These are phyloP conservation scores for Aplysina aerophoba DNA, from an alignment of 37 sponge, comb jelly and placozoan genomes.

Conservation along the genomic window DNA sequence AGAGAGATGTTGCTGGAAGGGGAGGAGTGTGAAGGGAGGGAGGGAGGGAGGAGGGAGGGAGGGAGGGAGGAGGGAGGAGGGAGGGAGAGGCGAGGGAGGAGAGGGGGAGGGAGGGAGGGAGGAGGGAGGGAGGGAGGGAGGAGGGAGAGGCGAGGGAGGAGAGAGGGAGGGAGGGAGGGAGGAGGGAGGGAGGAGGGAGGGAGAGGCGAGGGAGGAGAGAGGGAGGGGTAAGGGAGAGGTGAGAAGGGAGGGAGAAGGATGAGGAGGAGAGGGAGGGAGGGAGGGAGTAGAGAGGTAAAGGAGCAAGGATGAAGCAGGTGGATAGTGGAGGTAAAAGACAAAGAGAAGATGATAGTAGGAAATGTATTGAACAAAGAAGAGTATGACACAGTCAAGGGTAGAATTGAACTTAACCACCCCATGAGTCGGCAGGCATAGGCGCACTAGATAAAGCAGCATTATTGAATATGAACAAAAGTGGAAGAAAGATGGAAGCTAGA, in stretches of 20 bases:
- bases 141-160: neutral
- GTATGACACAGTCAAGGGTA: too few relatives aligned
- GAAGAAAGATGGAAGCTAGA: neutral
- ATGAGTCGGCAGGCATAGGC: too few relatives aligned
- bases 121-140: neutral
- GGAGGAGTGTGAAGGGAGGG: neutral
- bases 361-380: too few relatives aligned
- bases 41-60: neutral
- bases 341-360: neutral
- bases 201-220: neutral
- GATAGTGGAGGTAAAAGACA: neutral
- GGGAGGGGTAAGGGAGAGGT: neutral
- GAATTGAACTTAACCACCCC: too few relatives aligned
- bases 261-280: neutral
- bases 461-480: too few relatives aligned
- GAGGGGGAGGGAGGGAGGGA: neutral
- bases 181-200: neutral
- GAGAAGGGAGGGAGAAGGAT: neutral
- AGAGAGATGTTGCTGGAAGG: neutral
- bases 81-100: neutral
- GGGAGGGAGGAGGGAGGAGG: neutral
- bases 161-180: neutral
- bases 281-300: neutral
- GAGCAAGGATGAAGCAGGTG: neutral
- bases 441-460: too few relatives aligned